Conservation (phyloP, 2,113 vertebrate genomes). For the Mesoclemmys tuberculata region DNA sequence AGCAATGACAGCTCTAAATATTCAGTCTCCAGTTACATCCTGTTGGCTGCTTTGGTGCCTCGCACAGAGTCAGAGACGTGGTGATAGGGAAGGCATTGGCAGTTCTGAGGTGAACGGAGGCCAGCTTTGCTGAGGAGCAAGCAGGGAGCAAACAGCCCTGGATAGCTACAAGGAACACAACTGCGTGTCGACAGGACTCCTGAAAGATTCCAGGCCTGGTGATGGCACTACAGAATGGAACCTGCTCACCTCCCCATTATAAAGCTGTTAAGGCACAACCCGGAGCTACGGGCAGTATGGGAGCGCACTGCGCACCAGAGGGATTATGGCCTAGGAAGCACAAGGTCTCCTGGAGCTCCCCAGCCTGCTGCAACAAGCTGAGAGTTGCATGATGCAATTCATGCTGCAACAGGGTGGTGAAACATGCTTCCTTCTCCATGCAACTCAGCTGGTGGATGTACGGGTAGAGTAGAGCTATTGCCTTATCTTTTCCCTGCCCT, state of each 20-base stretch:
- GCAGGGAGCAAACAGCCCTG: fast-evolving
- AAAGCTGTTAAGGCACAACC: not conserved
- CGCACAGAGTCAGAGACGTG: constrained; percentile 4
- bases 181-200: not conserved
- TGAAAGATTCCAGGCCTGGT: fast-evolving
- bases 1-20: not conserved
- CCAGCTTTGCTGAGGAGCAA: not conserved
- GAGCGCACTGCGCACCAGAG: fast-evolving
- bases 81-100: not conserved
- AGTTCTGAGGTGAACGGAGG: not conserved
- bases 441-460: not conserved
- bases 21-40: not conserved
- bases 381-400: not conserved
- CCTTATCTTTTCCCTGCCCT: not conserved
- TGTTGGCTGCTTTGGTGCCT: not conserved
- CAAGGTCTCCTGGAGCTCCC: not conserved
- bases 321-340: not conserved
- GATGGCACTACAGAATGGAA: not conserved
- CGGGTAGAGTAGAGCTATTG: not conserved
- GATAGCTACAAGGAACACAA: not conserved
- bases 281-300: not conserved
- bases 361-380: not conserved
- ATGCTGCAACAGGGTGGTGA: not conserved
- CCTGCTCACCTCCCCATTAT: not conserved
- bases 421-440: not conserved